Conservation (phyloP, 92 coral and sea anemone species). For the Palythoa grandis region DNA sequence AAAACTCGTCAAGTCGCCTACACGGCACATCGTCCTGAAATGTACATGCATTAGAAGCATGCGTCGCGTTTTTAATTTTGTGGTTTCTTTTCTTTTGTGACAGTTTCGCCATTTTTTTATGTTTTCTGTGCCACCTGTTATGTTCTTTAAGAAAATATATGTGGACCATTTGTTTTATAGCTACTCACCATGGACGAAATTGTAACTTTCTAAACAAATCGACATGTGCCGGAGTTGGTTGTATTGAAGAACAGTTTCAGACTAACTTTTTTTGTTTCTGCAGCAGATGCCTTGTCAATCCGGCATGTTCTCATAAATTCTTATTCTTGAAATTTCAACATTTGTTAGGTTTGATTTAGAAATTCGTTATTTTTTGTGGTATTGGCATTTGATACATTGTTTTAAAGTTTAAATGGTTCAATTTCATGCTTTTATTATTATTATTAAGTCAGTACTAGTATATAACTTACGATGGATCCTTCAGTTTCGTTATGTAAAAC, state of each 20-base stretch:
- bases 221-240: not conserved
- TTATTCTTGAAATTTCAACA: not conserved
- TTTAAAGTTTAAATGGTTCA: no score
- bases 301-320: not conserved
- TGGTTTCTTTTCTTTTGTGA: slow-evolving; percentile 47
- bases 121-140: slow-evolving; percentile 54
- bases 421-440: no score
- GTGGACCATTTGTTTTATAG: slow-evolving; percentile 26
- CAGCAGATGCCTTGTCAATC: not conserved
- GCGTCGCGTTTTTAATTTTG: slow-evolving; percentile 33
- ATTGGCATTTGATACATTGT: no score
- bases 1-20: not conserved
- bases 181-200: slow-evolving; percentile 1
- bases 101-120: slow-evolving; percentile 25
- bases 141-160: slow-evolving; percentile 17
- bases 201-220: not conserved
- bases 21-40: not conserved
- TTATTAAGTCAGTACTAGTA: no score
- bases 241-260: not conserved
- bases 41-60: not conserved
- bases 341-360: not conserved
- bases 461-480: no score
- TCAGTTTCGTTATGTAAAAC: no score
- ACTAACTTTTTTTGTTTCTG: not conserved
- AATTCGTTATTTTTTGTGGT: no score